Evolutionary conservation across 1,140 invertebrate genomes (phyloP).

Genomic region (Pteromalus puparum): DNA sequence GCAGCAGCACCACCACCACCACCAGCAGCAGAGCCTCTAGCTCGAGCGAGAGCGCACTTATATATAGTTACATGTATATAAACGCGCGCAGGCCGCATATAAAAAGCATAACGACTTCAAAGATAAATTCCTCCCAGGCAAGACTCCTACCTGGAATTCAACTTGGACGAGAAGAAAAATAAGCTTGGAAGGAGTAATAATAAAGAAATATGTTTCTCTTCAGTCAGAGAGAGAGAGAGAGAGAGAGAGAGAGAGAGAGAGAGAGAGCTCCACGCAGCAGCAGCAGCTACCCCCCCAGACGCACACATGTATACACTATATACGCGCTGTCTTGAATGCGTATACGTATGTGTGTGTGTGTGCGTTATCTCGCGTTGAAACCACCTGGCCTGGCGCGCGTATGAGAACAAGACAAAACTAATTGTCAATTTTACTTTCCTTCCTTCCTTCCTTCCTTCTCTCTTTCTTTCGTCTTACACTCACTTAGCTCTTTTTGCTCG

Average conservation of each 20-base stretch:
- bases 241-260: slow-evolving; percentile 17
- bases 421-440: slow-evolving; percentile 59
- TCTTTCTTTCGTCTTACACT: not conserved
- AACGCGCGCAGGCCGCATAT: slow-evolving; percentile 55
- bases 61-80: slow-evolving; percentile 56
- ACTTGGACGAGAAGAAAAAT: slow-evolving; percentile 73
- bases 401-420: slow-evolving; percentile 60
- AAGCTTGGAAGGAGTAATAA: slow-evolving; percentile 75
- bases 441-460: slow-evolving; percentile 16
- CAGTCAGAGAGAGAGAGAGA: slow-evolving; percentile 58
- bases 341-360: slow-evolving; percentile 49
- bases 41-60: slow-evolving; percentile 49
- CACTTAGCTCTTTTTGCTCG: not conserved
- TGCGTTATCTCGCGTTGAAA: slow-evolving; percentile 63
- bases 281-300: not conserved
- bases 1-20: too few species aligned
- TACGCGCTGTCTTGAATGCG: not conserved
- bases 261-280: not conserved
- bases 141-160: slow-evolving; percentile 71
- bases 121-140: slow-evolving; percentile 67
- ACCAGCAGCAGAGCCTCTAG: slow-evolving; percentile 30
- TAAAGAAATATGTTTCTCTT: slow-evolving; percentile 76
- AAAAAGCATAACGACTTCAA: slow-evolving; percentile 69
- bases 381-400: slow-evolving; percentile 59
- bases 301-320: not conserved